Evolutionary conservation across 1,140 invertebrate genomes (phyloP).

Genomic region (Drosophila aff.): DNA sequence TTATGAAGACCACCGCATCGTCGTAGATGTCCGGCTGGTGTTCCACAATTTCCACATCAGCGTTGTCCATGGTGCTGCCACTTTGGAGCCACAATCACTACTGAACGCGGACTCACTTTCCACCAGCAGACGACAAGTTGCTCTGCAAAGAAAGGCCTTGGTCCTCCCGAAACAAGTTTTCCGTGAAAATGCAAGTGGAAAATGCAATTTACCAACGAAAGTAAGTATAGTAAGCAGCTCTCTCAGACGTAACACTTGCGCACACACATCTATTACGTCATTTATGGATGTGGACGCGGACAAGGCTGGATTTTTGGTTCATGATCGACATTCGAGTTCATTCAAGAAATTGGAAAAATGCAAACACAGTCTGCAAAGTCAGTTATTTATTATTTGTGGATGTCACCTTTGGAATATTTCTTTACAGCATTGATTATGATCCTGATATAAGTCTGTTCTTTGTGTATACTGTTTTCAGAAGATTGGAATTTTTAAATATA

Average conservation of each 20-base stretch:
- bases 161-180: slow-evolving; percentile 78
- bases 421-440: no score
- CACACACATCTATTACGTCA: slow-evolving; percentile 33
- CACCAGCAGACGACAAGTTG: slow-evolving; percentile 44
- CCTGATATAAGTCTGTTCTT: no score
- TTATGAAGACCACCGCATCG: slow-evolving; percentile 79
- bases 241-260: slow-evolving; percentile 46
- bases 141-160: slow-evolving; percentile 58
- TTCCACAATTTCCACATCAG: slow-evolving; percentile 21
- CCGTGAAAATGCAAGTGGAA: slow-evolving; percentile 39
- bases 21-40: slow-evolving; percentile 61
- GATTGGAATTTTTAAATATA: no score
- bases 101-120: slow-evolving; percentile 48
- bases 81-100: slow-evolving; percentile 51
- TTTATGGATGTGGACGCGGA: slow-evolving; percentile 8
- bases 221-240: slow-evolving; percentile 38
- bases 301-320: slow-evolving; percentile 22
- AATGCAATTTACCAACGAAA: slow-evolving; percentile 34
- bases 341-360: slow-evolving; percentile 17
- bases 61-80: slow-evolving; percentile 46
- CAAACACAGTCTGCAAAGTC: background rate
- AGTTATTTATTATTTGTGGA: no score
- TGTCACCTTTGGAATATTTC: no score
- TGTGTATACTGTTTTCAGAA: background rate
- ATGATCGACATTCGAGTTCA: slow-evolving; percentile 29